phyloP scores from a whole-genome alignment of 2,888 invertebrate species.

The Drosophila paranaensis region DNA sequence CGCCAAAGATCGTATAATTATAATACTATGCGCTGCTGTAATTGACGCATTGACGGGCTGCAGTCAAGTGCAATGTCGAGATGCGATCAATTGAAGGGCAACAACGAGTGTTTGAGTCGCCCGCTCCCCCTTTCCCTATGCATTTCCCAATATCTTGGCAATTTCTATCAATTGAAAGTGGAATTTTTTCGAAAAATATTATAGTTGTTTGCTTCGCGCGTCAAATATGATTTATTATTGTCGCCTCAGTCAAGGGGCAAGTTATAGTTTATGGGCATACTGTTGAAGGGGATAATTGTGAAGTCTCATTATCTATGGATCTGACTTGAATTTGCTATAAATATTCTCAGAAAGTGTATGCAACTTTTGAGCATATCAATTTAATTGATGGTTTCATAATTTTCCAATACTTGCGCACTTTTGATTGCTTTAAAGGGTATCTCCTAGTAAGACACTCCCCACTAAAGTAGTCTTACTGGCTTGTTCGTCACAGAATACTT shows the following conservation, averaged over 20 bases:
- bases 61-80: constrained; percentile 56
- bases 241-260: constrained; percentile 10
- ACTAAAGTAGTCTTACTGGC: too few relatives aligned
- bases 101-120: not conserved
- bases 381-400: not conserved
- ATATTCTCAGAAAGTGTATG: not conserved
- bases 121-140: not conserved
- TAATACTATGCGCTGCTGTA: constrained; percentile 6
- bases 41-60: constrained; percentile 35
- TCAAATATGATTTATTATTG: constrained; percentile 25
- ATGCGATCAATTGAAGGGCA: constrained; percentile 33
- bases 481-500: too few relatives aligned
- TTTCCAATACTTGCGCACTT: too few relatives aligned
- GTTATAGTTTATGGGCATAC: constrained; percentile 10
- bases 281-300: not conserved
- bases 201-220: not conserved
- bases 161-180: constrained; percentile 38
- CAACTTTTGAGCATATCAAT: too few relatives aligned
- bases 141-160: constrained; percentile 9
- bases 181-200: constrained; percentile 4
- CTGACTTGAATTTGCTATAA: not conserved
- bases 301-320: not conserved
- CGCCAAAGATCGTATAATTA: constrained; percentile 5
- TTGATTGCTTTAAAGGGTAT: not conserved
- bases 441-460: not conserved